These are phyloP conservation scores for Bos indicus DNA, from an alignment of 2,113 vertebrate species.

Conservation along the genomic window DNA sequence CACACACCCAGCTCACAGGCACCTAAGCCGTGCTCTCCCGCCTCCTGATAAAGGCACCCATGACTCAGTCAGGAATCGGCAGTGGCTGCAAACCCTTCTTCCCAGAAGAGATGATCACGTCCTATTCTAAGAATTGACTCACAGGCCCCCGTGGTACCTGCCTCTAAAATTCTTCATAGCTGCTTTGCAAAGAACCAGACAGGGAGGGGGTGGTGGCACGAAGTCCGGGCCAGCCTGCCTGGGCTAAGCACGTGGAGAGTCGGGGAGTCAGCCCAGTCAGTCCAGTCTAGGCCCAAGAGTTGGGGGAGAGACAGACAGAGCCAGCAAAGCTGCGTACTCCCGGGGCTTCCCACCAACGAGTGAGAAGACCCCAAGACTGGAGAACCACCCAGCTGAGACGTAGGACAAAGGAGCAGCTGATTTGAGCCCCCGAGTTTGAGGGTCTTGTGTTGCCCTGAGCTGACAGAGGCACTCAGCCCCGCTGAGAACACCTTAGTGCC, in stretches of 20 bases:
- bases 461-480: not conserved
- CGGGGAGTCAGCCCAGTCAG: fast-evolving
- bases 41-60: not conserved
- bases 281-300: not conserved
- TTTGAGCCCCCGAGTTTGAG: not conserved
- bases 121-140: not conserved
- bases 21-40: fast-evolving
- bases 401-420: too few species aligned
- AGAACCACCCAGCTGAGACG: not conserved
- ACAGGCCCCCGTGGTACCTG: fast-evolving
- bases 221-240: not conserved
- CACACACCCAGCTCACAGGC: fast-evolving
- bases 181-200: not conserved
- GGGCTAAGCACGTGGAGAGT: fast-evolving
- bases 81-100: not conserved
- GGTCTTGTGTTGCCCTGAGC: not conserved
- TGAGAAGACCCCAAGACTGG: not conserved
- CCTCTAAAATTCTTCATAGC: not conserved
- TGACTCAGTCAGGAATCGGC: not conserved
- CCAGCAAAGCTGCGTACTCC: not conserved
- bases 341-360: fast-evolving
- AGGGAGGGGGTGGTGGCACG: not conserved
- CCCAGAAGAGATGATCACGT: not conserved
- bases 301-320: not conserved
- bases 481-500: not conserved